A percentile compares a stretch with the other conserved stretches of the same genome.
phyloP scores from a whole-genome alignment of 2,113 vertebrate genomes.

The Pipra filicauda region DNA sequence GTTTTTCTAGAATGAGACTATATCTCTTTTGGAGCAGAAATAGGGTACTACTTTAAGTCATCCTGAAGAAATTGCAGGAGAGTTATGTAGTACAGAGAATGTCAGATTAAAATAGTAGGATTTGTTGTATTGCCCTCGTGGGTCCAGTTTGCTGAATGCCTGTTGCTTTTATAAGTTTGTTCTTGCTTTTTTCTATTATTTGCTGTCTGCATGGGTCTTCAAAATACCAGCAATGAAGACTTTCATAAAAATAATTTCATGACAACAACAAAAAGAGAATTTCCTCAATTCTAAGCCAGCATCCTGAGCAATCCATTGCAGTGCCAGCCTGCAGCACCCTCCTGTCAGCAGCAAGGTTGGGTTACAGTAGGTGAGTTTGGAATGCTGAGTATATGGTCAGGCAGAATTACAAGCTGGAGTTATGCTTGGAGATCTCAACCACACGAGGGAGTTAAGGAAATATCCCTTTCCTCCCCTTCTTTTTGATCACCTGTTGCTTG shows the following conservation, averaged over 20 bases:
- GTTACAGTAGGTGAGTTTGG: neutral
- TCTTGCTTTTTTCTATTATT: neutral
- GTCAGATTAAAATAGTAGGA: neutral
- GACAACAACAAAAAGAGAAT: neutral
- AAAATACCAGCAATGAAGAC: neutral
- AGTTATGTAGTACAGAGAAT: neutral
- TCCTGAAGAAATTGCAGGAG: neutral
- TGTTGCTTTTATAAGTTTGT: slow-evolving; percentile 5
- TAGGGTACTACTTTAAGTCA: neutral
- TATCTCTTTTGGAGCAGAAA: neutral
- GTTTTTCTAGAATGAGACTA: neutral
- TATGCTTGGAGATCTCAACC: neutral
- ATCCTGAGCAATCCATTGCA: neutral
- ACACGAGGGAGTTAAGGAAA: neutral
- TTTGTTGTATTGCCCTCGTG: neutral
- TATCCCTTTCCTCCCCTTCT: neutral
- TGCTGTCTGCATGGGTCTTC: neutral
- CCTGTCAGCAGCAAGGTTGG: neutral
- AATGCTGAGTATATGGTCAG: neutral
- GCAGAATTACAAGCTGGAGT: neutral
- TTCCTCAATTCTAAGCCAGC: neutral
- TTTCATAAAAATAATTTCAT: neutral
- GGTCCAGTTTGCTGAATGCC: slow-evolving; percentile 17
- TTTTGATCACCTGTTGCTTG: neutral
- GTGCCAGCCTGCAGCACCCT: neutral